Percentiles rank a stretch among this genome's conserved stretches.
Evolutionary conservation across 2,797 vertebrate species (phyloP).

Genomic region (Otolemur crassicaudatus): DNA sequence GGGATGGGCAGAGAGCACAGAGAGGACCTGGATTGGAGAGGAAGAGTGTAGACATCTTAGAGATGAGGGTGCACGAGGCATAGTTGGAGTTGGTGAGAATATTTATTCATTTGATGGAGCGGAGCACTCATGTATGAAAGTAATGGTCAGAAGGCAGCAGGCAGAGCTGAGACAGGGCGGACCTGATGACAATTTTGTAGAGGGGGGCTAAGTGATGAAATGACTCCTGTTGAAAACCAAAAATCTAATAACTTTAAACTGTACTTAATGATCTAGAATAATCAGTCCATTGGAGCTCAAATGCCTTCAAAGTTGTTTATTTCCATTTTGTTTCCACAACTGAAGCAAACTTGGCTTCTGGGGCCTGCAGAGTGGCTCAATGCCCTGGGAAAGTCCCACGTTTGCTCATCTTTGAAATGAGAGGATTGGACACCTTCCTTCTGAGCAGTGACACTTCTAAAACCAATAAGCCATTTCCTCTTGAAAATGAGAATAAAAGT

Average conservation of each 20-base stretch:
- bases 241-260: not conserved
- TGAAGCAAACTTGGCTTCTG: not conserved
- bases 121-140: not conserved
- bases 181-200: not conserved
- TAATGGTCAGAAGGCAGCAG: not conserved
- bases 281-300: not conserved
- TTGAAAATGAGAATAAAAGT: slow-evolving; percentile 57
- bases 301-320: not conserved
- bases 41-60: not conserved
- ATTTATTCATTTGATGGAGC: not conserved
- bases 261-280: slow-evolving; percentile 5
- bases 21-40: not conserved
- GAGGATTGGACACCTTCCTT: slow-evolving; percentile 28
- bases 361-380: not conserved
- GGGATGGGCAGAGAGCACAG: not conserved
- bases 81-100: not conserved
- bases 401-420: slow-evolving; percentile 56
- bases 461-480: slow-evolving; percentile 7
- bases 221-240: not conserved
- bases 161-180: not conserved
- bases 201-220: slow-evolving; percentile 9
- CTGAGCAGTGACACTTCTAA: not conserved
- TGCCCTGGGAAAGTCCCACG: slow-evolving; percentile 22
- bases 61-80: not conserved
- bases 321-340: slow-evolving; percentile 22